Evolutionary conservation across 2,797 vertebrate genomes (phyloP).

Genomic region (Karalla daura): DNA sequence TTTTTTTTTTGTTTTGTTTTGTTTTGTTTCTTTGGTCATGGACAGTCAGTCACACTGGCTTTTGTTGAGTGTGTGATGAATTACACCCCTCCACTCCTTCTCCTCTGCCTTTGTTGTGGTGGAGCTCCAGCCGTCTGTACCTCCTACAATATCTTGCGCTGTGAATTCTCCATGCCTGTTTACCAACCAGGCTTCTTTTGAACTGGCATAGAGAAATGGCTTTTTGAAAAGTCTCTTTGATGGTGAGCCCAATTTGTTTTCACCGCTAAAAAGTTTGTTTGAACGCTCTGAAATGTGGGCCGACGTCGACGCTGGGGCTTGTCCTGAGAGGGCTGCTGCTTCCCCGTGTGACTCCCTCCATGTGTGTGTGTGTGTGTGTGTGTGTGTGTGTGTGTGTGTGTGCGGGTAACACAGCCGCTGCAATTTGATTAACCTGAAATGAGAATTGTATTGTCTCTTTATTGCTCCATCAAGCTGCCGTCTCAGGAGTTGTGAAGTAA

Average conservation of each 20-base stretch:
- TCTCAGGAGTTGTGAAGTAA: conserved; percentile 3
- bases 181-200: conserved; percentile 74
- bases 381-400: too few species aligned
- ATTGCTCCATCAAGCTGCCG: background rate
- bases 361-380: background rate
- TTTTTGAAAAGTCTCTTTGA: conserved; percentile 82
- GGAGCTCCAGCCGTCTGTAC: conserved; percentile 74
- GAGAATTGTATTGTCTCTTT: conserved; percentile 16
- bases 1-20: conserved; percentile 56
- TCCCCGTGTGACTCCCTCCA: conserved; percentile 1
- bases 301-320: conserved; percentile 34
- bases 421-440: conserved; percentile 16
- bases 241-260: conserved; percentile 81
- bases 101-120: conserved; percentile 78
- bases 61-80: conserved; percentile 81
- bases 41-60: conserved; percentile 80
- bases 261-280: conserved; percentile 74
- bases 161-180: conserved; percentile 79
- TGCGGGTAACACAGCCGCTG: background rate
- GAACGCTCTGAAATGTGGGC: conserved; percentile 58
- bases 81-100: conserved; percentile 77
- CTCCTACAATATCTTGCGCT: conserved; percentile 76
- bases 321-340: conserved; percentile 58
- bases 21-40: conserved; percentile 78
- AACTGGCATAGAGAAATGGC: conserved; percentile 75